Conservation (phyloP, 2,113 vertebrate species). For the Phaethornis superciliosus region DNA sequence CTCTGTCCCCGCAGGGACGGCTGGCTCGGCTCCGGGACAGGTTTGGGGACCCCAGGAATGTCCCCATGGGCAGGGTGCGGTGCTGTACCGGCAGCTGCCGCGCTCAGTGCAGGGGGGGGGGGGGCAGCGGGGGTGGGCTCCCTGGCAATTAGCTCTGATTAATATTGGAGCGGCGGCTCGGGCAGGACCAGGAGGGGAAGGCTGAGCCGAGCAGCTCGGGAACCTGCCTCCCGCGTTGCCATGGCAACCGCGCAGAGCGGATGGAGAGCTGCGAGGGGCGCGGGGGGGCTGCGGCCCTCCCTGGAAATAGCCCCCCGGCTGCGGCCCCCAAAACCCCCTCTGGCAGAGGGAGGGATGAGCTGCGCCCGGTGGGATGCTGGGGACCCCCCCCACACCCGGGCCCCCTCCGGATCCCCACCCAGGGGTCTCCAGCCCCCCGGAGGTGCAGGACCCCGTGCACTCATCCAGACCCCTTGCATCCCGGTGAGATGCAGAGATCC, state of each 20-base stretch:
- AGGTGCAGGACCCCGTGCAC: accelerated
- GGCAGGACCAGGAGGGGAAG: background rate
- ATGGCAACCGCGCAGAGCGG: slow-evolving; percentile 2
- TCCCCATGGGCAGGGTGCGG: accelerated
- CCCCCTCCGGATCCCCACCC: no score
- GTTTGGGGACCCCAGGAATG: background rate
- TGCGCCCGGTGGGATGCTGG: background rate
- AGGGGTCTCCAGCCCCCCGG: accelerated
- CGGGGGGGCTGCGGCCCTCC: background rate
- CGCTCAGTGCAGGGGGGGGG: accelerated
- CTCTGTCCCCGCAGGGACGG: background rate
- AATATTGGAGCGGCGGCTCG: background rate
- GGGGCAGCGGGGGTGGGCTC: background rate
- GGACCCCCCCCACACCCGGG: accelerated
- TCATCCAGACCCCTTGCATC: background rate
- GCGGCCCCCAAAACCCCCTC: background rate
- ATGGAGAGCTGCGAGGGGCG: background rate
- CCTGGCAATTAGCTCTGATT: background rate
- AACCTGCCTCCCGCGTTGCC: slow-evolving; percentile 29
- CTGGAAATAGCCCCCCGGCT: accelerated
- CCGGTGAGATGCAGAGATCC: background rate
- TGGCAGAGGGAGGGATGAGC: background rate
- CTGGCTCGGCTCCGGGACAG: background rate
- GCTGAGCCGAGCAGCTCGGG: background rate
- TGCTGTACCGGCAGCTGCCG: background rate